phyloP scores from a whole-genome alignment of 2,888 invertebrate species.

The Dimorphilus gyrociliatus region DNA sequence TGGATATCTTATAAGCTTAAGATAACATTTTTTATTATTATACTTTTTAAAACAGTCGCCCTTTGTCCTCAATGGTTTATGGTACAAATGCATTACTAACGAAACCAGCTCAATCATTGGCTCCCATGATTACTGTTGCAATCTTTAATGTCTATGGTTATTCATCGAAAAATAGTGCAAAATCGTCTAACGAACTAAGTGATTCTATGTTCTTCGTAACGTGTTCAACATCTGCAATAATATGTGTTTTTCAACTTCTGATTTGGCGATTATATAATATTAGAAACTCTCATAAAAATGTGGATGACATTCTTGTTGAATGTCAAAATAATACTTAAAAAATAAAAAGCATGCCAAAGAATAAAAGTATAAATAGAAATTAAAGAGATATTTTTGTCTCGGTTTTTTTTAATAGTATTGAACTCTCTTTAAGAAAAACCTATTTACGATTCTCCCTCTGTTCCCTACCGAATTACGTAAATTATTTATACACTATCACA shows the following conservation, averaged over 20 bases:
- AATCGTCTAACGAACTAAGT: slow-evolving; percentile 9
- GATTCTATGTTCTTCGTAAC: slow-evolving; percentile 18
- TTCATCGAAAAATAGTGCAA: slow-evolving; percentile 5
- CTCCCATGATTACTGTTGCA: slow-evolving; percentile 27
- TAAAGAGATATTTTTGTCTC: too few relatives aligned
- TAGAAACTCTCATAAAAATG: slow-evolving; percentile 7
- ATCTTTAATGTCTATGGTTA: slow-evolving; percentile 27
- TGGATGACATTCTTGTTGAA: too few relatives aligned
- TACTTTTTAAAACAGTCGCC: slow-evolving; percentile 20
- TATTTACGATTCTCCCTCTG: too few relatives aligned
- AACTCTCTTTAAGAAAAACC: too few relatives aligned
- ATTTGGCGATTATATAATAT: slow-evolving; percentile 21
- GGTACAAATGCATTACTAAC: slow-evolving; percentile 30
- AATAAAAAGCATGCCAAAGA: too few relatives aligned
- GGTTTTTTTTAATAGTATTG: too few relatives aligned
- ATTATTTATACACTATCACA: too few relatives aligned
- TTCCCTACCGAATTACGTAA: too few relatives aligned
- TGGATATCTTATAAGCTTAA: too few relatives aligned
- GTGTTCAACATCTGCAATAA: slow-evolving; percentile 16
- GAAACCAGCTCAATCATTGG: slow-evolving; percentile 29
- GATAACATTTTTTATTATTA: background rate
- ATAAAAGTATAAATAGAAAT: too few relatives aligned
- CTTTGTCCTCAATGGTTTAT: slow-evolving; percentile 29
- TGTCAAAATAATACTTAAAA: too few relatives aligned
- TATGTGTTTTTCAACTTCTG: slow-evolving; percentile 17